Evolutionary conservation across 2,113 vertebrate genomes (phyloP).

Genomic region (Lota lota): DNA sequence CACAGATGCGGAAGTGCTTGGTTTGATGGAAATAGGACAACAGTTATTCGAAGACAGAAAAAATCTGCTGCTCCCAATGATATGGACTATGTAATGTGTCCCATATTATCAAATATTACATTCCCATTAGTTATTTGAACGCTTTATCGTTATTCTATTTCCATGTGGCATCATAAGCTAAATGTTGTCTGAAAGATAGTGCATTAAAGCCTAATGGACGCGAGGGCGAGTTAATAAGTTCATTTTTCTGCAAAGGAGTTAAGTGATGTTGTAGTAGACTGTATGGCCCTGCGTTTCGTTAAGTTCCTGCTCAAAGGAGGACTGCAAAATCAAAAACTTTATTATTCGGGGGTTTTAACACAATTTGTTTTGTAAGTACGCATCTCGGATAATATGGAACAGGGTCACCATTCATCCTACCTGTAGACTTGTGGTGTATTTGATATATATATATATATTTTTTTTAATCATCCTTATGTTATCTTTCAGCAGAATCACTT

Average conservation of each 20-base stretch:
- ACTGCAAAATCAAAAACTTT: constrained; percentile 23
- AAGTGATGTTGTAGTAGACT: too few species aligned
- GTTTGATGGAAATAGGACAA: background rate
- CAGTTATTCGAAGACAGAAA: background rate
- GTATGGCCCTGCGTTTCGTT: constrained; percentile 17
- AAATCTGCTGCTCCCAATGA: too few species aligned
- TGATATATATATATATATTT: background rate
- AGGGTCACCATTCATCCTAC: background rate
- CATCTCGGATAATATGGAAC: background rate
- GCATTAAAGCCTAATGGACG: too few species aligned
- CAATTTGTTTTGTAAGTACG: constrained; percentile 64
- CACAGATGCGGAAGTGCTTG: background rate
- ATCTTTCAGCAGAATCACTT: constrained; percentile 48
- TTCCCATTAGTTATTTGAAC: too few species aligned
- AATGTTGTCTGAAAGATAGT: too few species aligned
- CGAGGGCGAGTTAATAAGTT: too few species aligned
- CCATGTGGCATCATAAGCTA: too few species aligned
- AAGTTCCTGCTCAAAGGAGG: constrained; percentile 24
- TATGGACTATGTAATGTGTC: too few species aligned
- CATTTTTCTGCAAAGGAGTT: too few species aligned
- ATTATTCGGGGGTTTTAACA: constrained; percentile 34
- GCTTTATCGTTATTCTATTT: too few species aligned
- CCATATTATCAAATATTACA: too few species aligned
- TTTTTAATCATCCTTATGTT: background rate
- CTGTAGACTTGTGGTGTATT: background rate